Evolutionary conservation across 2,797 vertebrate genomes (phyloP).

Genomic region (Lagocephalus sceleratus): DNA sequence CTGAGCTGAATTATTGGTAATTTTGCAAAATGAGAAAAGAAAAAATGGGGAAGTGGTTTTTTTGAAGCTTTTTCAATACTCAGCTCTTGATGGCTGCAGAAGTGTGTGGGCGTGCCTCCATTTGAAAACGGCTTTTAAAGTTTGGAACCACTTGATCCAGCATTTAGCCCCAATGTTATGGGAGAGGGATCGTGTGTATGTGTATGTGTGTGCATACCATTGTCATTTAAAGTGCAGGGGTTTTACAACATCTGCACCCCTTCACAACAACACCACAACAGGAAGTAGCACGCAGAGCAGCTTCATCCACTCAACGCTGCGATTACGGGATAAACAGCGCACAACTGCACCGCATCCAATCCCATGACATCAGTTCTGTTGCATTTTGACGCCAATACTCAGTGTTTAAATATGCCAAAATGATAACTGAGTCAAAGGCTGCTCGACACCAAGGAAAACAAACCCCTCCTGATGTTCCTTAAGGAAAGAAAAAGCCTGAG

Average conservation of each 20-base stretch:
- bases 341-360: slow-evolving; percentile 17
- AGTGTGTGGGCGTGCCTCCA: slow-evolving; percentile 23
- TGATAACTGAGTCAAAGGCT: slow-evolving; percentile 13
- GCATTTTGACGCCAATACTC: neutral
- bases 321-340: slow-evolving; percentile 36
- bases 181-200: no score
- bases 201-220: no score
- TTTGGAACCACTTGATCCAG: slow-evolving; percentile 9
- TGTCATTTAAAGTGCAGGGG: slow-evolving; percentile 11
- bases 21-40: slow-evolving; percentile 14
- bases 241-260: slow-evolving; percentile 43
- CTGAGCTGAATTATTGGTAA: slow-evolving; percentile 28
- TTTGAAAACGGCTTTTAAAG: slow-evolving; percentile 40
- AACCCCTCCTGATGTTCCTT: neutral
- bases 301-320: slow-evolving; percentile 27
- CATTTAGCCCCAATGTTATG: slow-evolving; percentile 4
- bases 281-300: slow-evolving; percentile 16
- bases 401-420: slow-evolving; percentile 2
- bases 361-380: slow-evolving; percentile 25
- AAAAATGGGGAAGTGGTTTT: slow-evolving; percentile 41
- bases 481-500: no score
- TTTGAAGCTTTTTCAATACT: slow-evolving; percentile 42
- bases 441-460: neutral
- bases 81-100: slow-evolving; percentile 30
- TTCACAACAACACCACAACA: slow-evolving; percentile 46